Percentiles rank a stretch among this genome's conserved stretches.
These are phyloP conservation scores for Brachyptera risi DNA, from an alignment of 2,888 invertebrate genomes.

Conservation along the genomic window DNA sequence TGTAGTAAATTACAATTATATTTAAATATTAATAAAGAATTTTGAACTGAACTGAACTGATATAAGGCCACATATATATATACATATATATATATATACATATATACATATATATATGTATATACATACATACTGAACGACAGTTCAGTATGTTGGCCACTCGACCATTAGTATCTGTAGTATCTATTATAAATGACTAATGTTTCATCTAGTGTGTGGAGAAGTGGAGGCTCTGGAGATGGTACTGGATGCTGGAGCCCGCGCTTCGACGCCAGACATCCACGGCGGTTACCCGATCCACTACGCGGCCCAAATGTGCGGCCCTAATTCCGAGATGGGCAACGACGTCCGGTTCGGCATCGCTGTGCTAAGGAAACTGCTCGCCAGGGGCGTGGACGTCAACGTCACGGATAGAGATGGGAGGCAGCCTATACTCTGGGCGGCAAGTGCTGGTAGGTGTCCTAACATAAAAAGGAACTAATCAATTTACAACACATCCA, in stretches of 20 bases:
- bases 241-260: conserved; percentile 80
- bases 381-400: conserved; percentile 72
- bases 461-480: too few species aligned
- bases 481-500: too few species aligned
- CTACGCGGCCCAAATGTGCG: conserved; percentile 97
- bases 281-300: conserved; percentile 95
- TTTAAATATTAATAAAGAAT: too few species aligned
- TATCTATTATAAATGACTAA: too few species aligned
- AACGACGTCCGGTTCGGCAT: conserved; percentile 61
- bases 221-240: conserved; percentile 84
- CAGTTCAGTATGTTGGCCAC: too few species aligned
- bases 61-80: too few species aligned
- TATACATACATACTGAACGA: too few species aligned
- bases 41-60: too few species aligned
- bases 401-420: conserved; percentile 89
- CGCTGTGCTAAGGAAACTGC: conserved; percentile 72
- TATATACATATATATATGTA: too few species aligned
- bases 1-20: too few species aligned
- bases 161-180: too few species aligned
- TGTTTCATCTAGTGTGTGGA: conserved; percentile 75
- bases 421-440: conserved; percentile 93
- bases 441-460: conserved; percentile 79
- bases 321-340: conserved; percentile 66
- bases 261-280: conserved; percentile 83
- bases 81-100: too few species aligned